Evolutionary conservation across 2,888 invertebrate genomes (phyloP), one percentile per base, ranked within the genome.

Genomic region (Vanessa cardui): DNA sequence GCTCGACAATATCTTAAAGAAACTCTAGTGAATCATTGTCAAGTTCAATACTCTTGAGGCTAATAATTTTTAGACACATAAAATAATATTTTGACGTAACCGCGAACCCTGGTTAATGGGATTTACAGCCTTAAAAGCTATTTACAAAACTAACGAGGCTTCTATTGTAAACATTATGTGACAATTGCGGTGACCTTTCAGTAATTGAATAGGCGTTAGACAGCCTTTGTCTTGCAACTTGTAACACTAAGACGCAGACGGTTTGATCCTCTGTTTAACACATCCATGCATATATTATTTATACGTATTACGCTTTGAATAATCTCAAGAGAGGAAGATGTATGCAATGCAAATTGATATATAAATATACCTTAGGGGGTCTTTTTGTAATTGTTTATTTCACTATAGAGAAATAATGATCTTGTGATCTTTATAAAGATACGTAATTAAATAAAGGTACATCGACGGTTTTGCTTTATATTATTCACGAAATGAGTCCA

Each of bases 121-220:
- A 26, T 26, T 5, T 39, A 39, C 12, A 12, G 39, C 9, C 33
- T 7, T 39, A 12, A 39, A 4, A 39, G 39, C 12, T 39, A 39
- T 3, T 12, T 39, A 39, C 39, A 2, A 12, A 39, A 39, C 12
- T 4, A 12, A 12, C n/a, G 33, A 49, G 58, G 58, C 49, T 39
- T 47, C 12, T 54, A 66, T 59, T 64, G 67, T 69, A 62, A 70
- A 58, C 58, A 64, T 56, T 63, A 61, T 54, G 68, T 69, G 67
- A 62, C 67, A 76, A 76, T 77, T 79, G 74, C 76, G 74, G 80
- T 82, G 83, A 84, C 84, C 83, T 79, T 82, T 74, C 74, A 75
- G 80, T 86, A 88, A 87, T 87, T 86, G 85, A 84, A 86, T 82
- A 83, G 83, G 83, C 82, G 82, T 86, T 86, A 87, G 79, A 83